Conservation (phyloP, 1,140 invertebrate species). For the Drosophila watanabei region DNA sequence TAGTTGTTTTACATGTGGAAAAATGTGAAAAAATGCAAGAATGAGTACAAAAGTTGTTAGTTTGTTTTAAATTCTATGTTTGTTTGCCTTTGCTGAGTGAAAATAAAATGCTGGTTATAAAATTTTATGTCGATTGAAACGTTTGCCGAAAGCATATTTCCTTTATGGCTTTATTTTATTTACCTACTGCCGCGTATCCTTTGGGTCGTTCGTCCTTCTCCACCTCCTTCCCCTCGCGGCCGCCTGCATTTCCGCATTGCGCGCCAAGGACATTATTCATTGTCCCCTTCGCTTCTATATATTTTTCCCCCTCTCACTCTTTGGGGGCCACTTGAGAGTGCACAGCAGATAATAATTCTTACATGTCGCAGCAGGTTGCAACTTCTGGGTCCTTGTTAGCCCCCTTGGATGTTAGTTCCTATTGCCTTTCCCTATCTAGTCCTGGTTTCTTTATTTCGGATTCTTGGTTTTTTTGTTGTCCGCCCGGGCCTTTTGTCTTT, state of each 20-base stretch:
- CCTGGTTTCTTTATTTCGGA: constrained; percentile 6
- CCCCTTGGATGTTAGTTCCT: constrained; percentile 46
- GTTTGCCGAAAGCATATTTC: constrained; percentile 74
- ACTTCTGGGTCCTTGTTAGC: constrained; percentile 61
- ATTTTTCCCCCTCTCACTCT: constrained; percentile 17
- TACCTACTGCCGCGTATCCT: constrained; percentile 57
- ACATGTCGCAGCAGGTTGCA: constrained; percentile 64
- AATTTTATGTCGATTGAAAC: constrained; percentile 80
- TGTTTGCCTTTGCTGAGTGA: constrained; percentile 56
- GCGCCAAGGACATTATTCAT: constrained; percentile 81
- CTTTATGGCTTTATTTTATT: constrained; percentile 79
- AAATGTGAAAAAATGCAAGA: constrained; percentile 18
- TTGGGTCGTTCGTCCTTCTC: background rate
- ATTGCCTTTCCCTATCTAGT: constrained; percentile 52
- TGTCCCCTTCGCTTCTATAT: constrained; percentile 35
- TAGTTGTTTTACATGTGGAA: background rate
- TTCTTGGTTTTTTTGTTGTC: constrained; percentile 16
- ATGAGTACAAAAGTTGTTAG: constrained; percentile 42
- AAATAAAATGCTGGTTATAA: constrained; percentile 75
- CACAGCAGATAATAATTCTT: constrained; percentile 81
- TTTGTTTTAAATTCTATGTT: constrained; percentile 35
- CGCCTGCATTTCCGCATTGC: constrained; percentile 76
- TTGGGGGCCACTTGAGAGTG: constrained; percentile 69
- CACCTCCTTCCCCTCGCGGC: background rate
- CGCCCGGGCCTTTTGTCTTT: constrained; percentile 59